Base-by-base conservation (phyloP, 2,797 vertebrate genomes). In the Lacerta agilis region DNA sequence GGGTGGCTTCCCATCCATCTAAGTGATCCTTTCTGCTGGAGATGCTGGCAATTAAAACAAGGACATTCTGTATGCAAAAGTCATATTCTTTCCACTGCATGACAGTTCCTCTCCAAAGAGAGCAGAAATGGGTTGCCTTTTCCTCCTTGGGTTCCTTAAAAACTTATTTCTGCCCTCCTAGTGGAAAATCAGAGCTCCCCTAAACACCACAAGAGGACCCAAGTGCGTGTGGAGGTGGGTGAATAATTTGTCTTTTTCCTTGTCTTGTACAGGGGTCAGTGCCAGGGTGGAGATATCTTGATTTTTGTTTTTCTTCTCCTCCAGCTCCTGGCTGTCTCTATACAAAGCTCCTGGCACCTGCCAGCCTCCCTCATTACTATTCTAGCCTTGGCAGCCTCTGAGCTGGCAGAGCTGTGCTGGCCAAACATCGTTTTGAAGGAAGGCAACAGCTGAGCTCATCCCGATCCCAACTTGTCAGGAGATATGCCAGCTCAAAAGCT, bases 281-380 rank as follows among this genome's bases (percentile, higher is more conserved):
- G 55, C 78, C 3, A 86, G 92, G 90, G 92, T 90, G 91, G 1
- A 91, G 27, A 86, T 25, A 18, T 0, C 6, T 25, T 88, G 10
- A 93, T 90, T 90, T 87, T 94, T 87, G 17, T 23, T 23, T n/a
- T 90, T 88, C 90, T 67, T 92, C 64, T 76, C 72, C 89, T 82
- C 49, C 25, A 25, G 75, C 20, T 25, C 69, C 87, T 95, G 94
- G 92, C 90, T 90, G 49, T 55, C 20, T 73, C 79, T 93, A 91
- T 92, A 94, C 92, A 13, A 93, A 0, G 8, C 5, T 20, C 88
- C 93, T 94, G 85, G 88, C 0, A 90, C 91, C 87, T 91, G 20
- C 84, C 91, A 5, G 45, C 9, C 5, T 87, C 88, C 79, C 85
- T 58, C 85, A 80, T 89, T 1, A 2, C 73, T 27, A 82, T 61